A percentile compares a stretch with the other conserved stretches of the same genome.
Conservation (phyloP, 2,888 invertebrate species). For the Temnothorax rugatulus region DNA sequence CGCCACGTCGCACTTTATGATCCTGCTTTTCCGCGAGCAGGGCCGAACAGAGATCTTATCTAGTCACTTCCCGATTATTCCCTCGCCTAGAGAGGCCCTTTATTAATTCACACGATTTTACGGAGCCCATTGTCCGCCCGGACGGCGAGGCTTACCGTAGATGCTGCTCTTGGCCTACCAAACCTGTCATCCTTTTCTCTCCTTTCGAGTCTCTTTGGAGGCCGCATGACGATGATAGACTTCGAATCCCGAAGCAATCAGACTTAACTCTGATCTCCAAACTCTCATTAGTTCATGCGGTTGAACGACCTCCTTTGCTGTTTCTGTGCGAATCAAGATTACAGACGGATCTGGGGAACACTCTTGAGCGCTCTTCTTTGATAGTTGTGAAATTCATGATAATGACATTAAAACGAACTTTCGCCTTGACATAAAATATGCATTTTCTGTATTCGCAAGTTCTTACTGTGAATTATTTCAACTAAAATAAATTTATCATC, state of each 20-base stretch:
- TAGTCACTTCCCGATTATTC: conserved; percentile 69
- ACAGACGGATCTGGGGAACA: background rate
- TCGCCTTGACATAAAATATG: conserved; percentile 19
- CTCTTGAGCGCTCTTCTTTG: background rate
- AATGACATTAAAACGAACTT: conserved; percentile 33
- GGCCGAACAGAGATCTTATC: conserved; percentile 71
- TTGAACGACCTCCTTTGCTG: conserved; percentile 20
- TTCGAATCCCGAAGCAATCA: conserved; percentile 48
- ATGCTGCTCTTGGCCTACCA: conserved; percentile 29
- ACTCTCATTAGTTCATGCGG: conserved; percentile 33
- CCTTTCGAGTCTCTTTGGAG: background rate
- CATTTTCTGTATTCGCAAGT: conserved; percentile 8
- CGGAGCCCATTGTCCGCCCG: conserved; percentile 42
- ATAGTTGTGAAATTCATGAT: conserved; percentile 14
- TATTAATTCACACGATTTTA: conserved; percentile 53
- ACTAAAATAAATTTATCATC: conserved; percentile 14
- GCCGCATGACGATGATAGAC: conserved; percentile 38
- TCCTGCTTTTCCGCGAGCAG: conserved; percentile 67
- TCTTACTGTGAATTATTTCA: conserved; percentile 17
- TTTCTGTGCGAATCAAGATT: conserved; percentile 26
- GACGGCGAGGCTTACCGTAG: conserved; percentile 32
- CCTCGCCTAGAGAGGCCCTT: conserved; percentile 64
- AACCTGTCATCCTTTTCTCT: background rate
- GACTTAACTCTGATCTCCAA: conserved; percentile 50
- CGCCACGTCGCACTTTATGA: conserved; percentile 67